Evolutionary conservation across 2,113 vertebrate genomes (phyloP), one percentile per base, ranked within the genome.

Genomic region (Apodemus sylvaticus): DNA sequence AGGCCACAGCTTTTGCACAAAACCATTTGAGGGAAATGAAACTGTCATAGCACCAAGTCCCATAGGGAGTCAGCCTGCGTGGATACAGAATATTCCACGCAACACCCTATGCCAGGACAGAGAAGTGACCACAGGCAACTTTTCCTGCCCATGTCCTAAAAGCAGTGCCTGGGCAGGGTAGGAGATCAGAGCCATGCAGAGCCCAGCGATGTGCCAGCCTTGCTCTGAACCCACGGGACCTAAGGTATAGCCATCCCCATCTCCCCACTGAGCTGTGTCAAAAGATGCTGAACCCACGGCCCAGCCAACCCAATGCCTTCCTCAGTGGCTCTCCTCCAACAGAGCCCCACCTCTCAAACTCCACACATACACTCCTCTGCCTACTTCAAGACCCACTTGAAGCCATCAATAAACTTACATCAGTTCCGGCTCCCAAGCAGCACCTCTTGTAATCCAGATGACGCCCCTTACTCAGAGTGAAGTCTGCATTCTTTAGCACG

Each of bases 271-370:
- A 29, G 20, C 34, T 34, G 1, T 51, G 11, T 42, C 60, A 42
- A 13, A 3, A 58, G 82, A 58, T 6, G 2, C 45, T 3, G 7
- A 68, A 42, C 8, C 74, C 26, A 6, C 39, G 26, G 86, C 71
- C 85, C 7, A 1, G 0, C 0, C n/a, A 22, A 42, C 48, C 5
- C 24, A 0, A 51, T 2, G 66, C 79, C 64, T 16, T 19, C 42
- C 64, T 26, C 10, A 22, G 4, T 29, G 19, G 24, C 24, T 11
- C 3, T 6, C 42, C 4, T 22, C 7, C 1, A 8, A 7, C 13
- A 17, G 22, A 29, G 19, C 20, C 79, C 26, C 12, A 14, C 29
- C 53, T n/a, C 89, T 34, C 19, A 7, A 19, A 45, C 51, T 29
- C 5, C 1, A 5, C 4, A 68, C 1, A 5, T 3, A 68, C 5